These are phyloP conservation scores for Diarsia rubi DNA, from an alignment of 2,888 invertebrate species.

Conservation along the genomic window DNA sequence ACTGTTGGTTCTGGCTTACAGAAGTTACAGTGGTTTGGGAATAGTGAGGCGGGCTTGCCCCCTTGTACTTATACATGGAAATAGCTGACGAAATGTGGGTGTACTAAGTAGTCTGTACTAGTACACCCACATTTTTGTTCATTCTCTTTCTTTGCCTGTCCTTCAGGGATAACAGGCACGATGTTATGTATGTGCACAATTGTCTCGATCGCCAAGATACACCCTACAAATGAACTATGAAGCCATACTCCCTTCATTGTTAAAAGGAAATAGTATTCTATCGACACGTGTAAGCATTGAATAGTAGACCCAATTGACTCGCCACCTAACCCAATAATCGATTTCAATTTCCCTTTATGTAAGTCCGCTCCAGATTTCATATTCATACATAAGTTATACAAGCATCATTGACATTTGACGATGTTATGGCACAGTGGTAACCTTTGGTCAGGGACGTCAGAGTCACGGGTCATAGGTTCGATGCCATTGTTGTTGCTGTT, in stretches of 20 bases:
- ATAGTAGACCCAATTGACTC: background rate
- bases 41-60: too few relatives aligned
- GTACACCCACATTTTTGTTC: too few relatives aligned
- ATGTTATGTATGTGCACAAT: too few relatives aligned
- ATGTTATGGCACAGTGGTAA: slow-evolving; percentile 20
- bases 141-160: too few relatives aligned
- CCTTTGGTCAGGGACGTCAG: slow-evolving; percentile 41
- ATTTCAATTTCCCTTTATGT: slow-evolving; percentile 8
- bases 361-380: slow-evolving; percentile 4
- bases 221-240: background rate
- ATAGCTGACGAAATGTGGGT: too few relatives aligned
- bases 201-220: background rate
- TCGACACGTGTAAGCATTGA: background rate
- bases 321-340: background rate
- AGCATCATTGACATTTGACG: slow-evolving; percentile 42
- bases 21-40: too few relatives aligned
- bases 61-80: too few relatives aligned
- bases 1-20: too few relatives aligned
- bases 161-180: too few relatives aligned
- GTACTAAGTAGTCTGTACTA: too few relatives aligned
- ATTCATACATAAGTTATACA: slow-evolving; percentile 19
- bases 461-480: slow-evolving; percentile 15
- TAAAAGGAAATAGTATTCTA: background rate
- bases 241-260: background rate
- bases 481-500: slow-evolving; percentile 28